Conservation (phyloP, 2,888 invertebrate genomes). For the Tiliacea aurago region DNA sequence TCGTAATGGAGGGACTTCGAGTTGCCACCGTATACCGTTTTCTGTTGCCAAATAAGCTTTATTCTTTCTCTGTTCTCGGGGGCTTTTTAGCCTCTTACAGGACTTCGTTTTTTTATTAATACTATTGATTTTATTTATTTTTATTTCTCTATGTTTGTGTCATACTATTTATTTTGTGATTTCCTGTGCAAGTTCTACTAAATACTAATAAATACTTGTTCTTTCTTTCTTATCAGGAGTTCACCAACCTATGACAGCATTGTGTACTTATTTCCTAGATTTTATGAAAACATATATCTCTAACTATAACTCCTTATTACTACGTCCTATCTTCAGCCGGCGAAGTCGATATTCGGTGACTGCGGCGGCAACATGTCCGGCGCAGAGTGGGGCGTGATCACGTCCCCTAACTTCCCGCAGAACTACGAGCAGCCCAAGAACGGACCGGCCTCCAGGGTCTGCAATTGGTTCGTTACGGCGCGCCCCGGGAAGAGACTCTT, state of each 20-base stretch:
- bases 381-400: conserved; percentile 95
- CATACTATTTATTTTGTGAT: not conserved
- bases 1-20: no score
- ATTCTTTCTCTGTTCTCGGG: not conserved
- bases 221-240: not conserved
- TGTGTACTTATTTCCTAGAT: not conserved
- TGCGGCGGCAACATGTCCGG: conserved; percentile 98
- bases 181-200: not conserved
- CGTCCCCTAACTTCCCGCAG: conserved; percentile 97
- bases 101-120: not conserved
- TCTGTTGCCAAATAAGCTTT: not conserved
- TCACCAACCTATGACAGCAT: not conserved
- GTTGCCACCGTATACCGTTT: not conserved
- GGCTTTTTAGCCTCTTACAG: not conserved
- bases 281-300: not conserved
- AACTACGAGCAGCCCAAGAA: conserved; percentile 96
- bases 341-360: conserved; percentile 97
- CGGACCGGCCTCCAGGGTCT: conserved; percentile 96
- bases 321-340: conserved; percentile 83
- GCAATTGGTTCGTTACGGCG: conserved; percentile 99
- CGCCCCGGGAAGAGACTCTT: conserved; percentile 96
- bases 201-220: not conserved
- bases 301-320: not conserved
- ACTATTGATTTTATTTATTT: not conserved
- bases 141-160: not conserved